Percentiles rank a stretch among this genome's conserved stretches.
Evolutionary conservation across 2,113 vertebrate genomes (phyloP).

Genomic region (Notarius quadriscutis): DNA sequence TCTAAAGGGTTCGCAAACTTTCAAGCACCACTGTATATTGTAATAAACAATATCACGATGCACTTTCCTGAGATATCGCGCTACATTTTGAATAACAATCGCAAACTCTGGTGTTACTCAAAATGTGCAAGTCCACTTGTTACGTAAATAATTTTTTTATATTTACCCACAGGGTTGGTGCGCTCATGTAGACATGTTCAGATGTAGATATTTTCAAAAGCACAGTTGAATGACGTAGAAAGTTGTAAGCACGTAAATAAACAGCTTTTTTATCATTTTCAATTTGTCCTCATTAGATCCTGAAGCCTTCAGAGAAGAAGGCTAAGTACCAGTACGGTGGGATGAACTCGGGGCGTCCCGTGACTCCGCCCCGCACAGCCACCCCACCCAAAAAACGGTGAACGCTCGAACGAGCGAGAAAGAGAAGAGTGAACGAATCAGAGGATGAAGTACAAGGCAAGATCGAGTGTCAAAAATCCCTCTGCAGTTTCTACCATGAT

Average conservation of each 20-base stretch:
- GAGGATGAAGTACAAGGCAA: constrained; percentile 21
- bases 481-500: constrained; percentile 15
- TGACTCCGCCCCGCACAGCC: constrained; percentile 49
- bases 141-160: not conserved
- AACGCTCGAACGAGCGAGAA: not conserved
- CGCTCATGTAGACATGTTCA: too few species aligned
- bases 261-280: not conserved
- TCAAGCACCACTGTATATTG: too few species aligned
- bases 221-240: too few species aligned
- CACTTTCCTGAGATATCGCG: too few species aligned
- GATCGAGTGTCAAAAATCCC: constrained; percentile 12
- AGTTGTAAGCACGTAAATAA: not conserved
- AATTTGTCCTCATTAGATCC: constrained; percentile 24
- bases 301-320: constrained; percentile 53
- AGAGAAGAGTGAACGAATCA: constrained; percentile 1
- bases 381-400: constrained; percentile 52
- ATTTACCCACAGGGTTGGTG: too few species aligned
- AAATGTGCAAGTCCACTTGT: not conserved
- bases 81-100: too few species aligned
- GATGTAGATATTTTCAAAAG: too few species aligned
- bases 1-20: too few species aligned
- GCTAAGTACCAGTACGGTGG: constrained; percentile 51
- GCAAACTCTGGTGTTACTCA: too few species aligned
- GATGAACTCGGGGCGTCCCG: constrained; percentile 49
- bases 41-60: too few species aligned